Evolutionary conservation across 2,113 vertebrate genomes (phyloP).

Genomic region (Colaptes auratus): DNA sequence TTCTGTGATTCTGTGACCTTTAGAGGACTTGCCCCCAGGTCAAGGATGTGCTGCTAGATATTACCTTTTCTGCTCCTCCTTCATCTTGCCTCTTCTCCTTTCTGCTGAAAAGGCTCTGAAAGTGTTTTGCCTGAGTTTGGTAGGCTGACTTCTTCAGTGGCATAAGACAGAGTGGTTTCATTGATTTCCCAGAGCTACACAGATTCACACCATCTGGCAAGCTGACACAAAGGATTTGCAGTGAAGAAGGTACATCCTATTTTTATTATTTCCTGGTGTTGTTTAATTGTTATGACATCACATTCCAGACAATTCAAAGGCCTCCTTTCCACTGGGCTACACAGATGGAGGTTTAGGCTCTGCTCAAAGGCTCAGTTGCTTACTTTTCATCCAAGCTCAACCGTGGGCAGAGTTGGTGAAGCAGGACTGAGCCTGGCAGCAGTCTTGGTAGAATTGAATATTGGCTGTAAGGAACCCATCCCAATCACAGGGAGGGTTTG

Average conservation of each 20-base stretch:
- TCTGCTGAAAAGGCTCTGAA: not conserved
- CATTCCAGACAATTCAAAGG: not conserved
- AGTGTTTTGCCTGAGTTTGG: not conserved
- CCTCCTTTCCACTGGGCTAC: not conserved
- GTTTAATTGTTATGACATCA: constrained; percentile 14
- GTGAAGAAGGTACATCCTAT: not conserved
- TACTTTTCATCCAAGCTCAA: not conserved
- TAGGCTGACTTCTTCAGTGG: not conserved
- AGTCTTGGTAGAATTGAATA: not conserved
- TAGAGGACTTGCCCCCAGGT: not conserved
- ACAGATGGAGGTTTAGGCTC: not conserved
- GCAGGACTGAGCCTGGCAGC: fast-evolving
- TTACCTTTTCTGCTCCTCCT: not conserved
- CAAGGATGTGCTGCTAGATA: not conserved
- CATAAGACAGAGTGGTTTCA: not conserved
- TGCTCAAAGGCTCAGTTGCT: not conserved
- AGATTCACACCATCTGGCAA: constrained; percentile 1
- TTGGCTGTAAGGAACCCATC: not conserved
- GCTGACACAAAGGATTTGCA: not conserved
- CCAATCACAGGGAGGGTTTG: not conserved
- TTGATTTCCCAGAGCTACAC: not conserved
- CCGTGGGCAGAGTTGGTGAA: fast-evolving
- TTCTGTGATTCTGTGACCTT: too few species aligned
- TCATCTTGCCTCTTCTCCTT: not conserved
- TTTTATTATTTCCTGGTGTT: constrained; percentile 16